Evolutionary conservation across 92 coral and sea anemone genomes (phyloP).

Genomic region (Nematostella vectensis): DNA sequence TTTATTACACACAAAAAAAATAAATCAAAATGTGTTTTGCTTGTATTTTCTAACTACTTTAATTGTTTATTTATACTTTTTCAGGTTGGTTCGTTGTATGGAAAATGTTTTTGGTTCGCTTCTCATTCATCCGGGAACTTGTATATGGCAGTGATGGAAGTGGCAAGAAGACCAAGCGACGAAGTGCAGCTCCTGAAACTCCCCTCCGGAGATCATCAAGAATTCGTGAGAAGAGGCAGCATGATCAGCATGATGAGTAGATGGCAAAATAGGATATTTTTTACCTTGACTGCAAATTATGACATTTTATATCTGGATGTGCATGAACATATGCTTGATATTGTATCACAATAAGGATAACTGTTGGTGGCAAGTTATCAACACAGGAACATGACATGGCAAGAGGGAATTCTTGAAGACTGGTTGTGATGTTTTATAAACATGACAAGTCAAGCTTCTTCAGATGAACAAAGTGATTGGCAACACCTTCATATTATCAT

Average conservation of each 20-base stretch:
- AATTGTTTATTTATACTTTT: not conserved
- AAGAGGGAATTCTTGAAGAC: too few species aligned
- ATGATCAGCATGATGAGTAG: slow-evolving; percentile 12
- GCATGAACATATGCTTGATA: too few species aligned
- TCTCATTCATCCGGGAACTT: slow-evolving; percentile 88
- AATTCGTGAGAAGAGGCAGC: slow-evolving; percentile 37
- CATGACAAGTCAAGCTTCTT: too few species aligned
- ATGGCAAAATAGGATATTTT: not conserved
- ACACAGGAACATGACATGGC: too few species aligned
- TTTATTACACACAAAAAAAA: too few species aligned
- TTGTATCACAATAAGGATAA: too few species aligned
- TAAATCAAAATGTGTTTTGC: not conserved
- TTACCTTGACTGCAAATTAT: not conserved
- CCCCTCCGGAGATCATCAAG: slow-evolving; percentile 84
- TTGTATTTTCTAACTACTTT: not conserved
- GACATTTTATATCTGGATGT: slow-evolving; percentile 5
- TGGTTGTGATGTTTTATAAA: too few species aligned
- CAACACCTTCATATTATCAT: too few species aligned
- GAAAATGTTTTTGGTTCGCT: slow-evolving; percentile 93
- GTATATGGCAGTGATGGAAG: slow-evolving; percentile 77
- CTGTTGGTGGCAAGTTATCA: too few species aligned
- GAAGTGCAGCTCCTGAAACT: slow-evolving; percentile 34
- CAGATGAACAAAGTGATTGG: too few species aligned
- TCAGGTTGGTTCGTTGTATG: slow-evolving; percentile 89
- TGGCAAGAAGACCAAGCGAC: slow-evolving; percentile 37